Base-by-base conservation (phyloP, 2,888 invertebrate species). In the Caenorhabditis sp. region DNA sequence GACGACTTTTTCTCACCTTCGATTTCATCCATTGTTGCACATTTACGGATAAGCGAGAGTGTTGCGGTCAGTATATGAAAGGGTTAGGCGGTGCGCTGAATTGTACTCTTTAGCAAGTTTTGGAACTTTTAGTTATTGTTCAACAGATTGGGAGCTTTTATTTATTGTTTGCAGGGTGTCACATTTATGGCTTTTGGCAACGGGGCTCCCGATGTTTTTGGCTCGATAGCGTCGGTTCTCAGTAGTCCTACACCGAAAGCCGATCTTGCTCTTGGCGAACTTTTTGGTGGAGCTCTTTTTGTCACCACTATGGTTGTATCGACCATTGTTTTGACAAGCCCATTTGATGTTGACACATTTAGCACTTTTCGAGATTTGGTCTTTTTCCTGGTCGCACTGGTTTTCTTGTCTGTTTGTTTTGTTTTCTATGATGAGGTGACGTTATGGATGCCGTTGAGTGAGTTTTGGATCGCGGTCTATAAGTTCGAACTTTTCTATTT, bases 181-280 rank as follows among this genome's bases (percentile, higher is more conserved):
- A 92, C 92, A n/a, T 89, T 92, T 78, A 86, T 92, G 81, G 92
- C 92, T 0, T 91, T 92, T 85, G 92, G 92, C 23, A 92, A 92
- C 85, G 92, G 92, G 53, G 91, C 92, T 0, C 92, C 92, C 4
- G 92, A 92, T 87, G 90, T 92, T 62, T 92, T 92, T 83, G 91
- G 92, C 14, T 90, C 91, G 17, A 86, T 92, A 23, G 91, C 91
- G 54, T 89, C 90, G 8, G 89, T 90, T 27, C 88, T 88, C 4
- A 78, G 77, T 50, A 72, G 79, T 10, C 66, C 78, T 19, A 71
- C 67, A 17, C 86, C 86, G 3, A 89, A 90, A 79, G 87, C 89
- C 12, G 88, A 87, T 57, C 81, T 89, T 10, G 88, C 89, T 17
- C 84, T 89, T 58, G 88, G 89, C 12, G 88, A 88, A 65, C 79